phyloP scores from a whole-genome alignment of 1,140 invertebrate species.

The Drosophila busckii region DNA sequence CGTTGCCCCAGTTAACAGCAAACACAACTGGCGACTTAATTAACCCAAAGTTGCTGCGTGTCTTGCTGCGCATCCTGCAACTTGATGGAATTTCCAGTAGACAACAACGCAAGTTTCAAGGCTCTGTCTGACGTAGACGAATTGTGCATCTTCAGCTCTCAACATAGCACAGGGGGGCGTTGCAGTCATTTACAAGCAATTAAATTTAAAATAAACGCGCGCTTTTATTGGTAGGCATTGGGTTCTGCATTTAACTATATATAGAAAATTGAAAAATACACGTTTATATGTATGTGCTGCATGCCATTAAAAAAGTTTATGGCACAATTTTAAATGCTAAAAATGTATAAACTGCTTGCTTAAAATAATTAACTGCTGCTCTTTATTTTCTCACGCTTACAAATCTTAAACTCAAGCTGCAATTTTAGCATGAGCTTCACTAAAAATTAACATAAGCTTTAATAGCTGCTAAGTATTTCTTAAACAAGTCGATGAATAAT shows the following conservation, averaged over 20 bases:
- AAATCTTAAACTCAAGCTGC: no score
- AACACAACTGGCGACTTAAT: slow-evolving; percentile 63
- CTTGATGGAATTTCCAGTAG: slow-evolving; percentile 35
- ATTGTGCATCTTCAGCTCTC: slow-evolving; percentile 43
- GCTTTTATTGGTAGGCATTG: slow-evolving; percentile 20
- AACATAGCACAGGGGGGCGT: no score
- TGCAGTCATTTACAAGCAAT: slow-evolving; percentile 41
- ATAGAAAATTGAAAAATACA: slow-evolving; percentile 15
- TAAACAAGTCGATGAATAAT: no score
- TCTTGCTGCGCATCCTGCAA: slow-evolving; percentile 43
- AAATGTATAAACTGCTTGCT: no score
- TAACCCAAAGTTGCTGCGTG: slow-evolving; percentile 56
- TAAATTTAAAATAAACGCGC: slow-evolving; percentile 49
- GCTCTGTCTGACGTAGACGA: slow-evolving; percentile 59
- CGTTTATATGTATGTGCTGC: slow-evolving; percentile 1
- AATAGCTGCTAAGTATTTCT: no score
- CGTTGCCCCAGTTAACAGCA: slow-evolving; percentile 41
- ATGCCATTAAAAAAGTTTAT: slow-evolving; percentile 15
- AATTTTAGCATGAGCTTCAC: no score
- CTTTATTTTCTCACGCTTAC: no score
- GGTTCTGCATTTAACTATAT: slow-evolving; percentile 5
- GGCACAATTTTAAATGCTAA: not conserved
- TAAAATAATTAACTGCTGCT: no score
- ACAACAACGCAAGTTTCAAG: slow-evolving; percentile 6
- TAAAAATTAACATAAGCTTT: no score